Evolutionary conservation across 2,797 vertebrate species (phyloP), one percentile per base, ranked within the genome.

Genomic region (Catamblyrhynchus diadema): DNA sequence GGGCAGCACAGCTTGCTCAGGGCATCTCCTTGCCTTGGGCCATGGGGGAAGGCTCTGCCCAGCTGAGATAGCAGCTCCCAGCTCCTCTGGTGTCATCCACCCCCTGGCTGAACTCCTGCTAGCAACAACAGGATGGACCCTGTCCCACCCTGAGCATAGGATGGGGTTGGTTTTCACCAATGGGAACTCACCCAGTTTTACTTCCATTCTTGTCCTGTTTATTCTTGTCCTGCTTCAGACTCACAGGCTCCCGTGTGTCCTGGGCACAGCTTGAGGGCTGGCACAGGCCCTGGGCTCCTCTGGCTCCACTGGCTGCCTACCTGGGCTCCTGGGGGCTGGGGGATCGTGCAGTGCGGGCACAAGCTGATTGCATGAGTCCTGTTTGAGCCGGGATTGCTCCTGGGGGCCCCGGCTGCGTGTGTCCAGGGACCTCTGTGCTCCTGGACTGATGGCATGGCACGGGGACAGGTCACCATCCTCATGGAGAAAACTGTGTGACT

Each of bases 191-290:
- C 39, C 8, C 69, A n/a, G 6, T 27, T 81, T 75, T 23, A 35
- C 25, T 78, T 57, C 54, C 30, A 30, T 84, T 86, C 66, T 71
- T 82, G 81, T 47, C 41, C 67, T 86, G 25, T 66, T 64, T 6
- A 22, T 85, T 85, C 67, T 70, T 86, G 75, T 35, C 41, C 71
- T 82, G 24, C 66, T 71, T 8, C 19, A 14, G 30, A 8, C 57
- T 22, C 13, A 27, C 33, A 61, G 27, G 27, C 22, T 91, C 60
- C 56, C 0, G 0, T 33, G 12, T 1, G 1, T 48, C 32, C 78
- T 8, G 11, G 65, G 30, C 48, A 78, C 5, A 5, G 50, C 30
- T 1, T 50, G n/a, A 62, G 39, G 59, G 16, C 42, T 71, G 65
- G 51, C 33, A 35, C 0, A 1, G 60, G 35, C 25, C 32, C 28